phyloP scores from a whole-genome alignment of 2,113 vertebrate species.

The Numenius arquata region DNA sequence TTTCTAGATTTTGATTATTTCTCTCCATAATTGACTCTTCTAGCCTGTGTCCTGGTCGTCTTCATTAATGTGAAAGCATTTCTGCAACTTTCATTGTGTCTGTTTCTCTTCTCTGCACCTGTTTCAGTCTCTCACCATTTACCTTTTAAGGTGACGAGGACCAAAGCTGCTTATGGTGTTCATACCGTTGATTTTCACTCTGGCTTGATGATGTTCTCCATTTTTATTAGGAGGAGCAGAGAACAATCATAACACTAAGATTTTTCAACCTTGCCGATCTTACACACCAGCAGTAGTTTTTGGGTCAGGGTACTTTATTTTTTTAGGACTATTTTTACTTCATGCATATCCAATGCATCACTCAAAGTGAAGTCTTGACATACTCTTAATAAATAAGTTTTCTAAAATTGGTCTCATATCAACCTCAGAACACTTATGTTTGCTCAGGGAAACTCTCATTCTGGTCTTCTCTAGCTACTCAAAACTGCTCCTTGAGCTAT shows the following conservation, averaged over 20 bases:
- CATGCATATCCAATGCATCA: background rate
- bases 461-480: background rate
- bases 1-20: background rate
- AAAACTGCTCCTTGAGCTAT: background rate
- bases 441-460: background rate
- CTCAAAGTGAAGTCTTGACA: background rate
- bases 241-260: background rate
- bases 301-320: background rate
- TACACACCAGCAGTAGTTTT: background rate
- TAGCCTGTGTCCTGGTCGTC: background rate
- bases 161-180: background rate
- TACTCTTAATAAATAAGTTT: background rate
- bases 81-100: background rate
- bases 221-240: background rate
- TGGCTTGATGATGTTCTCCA: background rate
- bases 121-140: background rate
- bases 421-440: background rate
- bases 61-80: background rate
- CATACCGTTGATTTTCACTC: background rate
- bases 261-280: background rate
- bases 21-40: background rate
- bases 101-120: background rate
- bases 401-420: background rate
- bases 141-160: background rate
- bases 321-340: background rate